Percentiles rank a stretch among this genome's conserved stretches.
Evolutionary conservation across 2,113 vertebrate species (phyloP).

Genomic region (Myotis yumanensis): DNA sequence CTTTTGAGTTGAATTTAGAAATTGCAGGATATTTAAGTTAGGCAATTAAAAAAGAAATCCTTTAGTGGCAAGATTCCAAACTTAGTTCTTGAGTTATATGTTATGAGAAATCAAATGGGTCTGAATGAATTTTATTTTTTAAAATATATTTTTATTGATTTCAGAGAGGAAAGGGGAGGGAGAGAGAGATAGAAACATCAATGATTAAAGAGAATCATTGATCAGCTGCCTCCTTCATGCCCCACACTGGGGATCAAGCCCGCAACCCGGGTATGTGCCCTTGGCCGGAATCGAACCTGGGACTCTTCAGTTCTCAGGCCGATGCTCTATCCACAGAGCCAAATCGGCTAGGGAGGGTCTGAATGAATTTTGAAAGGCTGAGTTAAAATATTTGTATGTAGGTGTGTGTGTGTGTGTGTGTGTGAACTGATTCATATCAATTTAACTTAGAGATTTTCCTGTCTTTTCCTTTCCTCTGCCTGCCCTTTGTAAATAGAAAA

Average conservation of each 20-base stretch:
- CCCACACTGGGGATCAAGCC: too few relatives aligned
- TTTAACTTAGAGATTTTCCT: slow-evolving; percentile 66
- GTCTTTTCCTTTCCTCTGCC: slow-evolving; percentile 48
- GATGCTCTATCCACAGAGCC: too few relatives aligned
- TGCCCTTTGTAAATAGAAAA: slow-evolving; percentile 59
- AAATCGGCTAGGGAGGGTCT: not conserved
- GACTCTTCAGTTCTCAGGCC: too few relatives aligned
- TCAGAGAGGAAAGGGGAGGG: too few relatives aligned
- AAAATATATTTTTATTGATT: too few relatives aligned
- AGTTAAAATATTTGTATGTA: slow-evolving; percentile 14
- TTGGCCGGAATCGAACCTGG: too few relatives aligned
- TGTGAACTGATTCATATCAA: not conserved
- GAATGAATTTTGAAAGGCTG: slow-evolving; percentile 14
- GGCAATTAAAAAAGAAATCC: not conserved
- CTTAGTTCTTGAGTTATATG: not conserved
- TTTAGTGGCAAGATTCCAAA: slow-evolving; percentile 10
- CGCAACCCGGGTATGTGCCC: too few relatives aligned
- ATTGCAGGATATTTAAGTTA: not conserved
- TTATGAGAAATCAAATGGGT: slow-evolving; percentile 6
- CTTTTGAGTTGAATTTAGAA: slow-evolving; percentile 22
- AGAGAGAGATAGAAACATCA: too few relatives aligned
- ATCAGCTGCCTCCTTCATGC: too few relatives aligned
- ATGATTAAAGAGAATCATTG: too few relatives aligned
- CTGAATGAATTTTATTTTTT: not conserved
- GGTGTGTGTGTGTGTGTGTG: not conserved